These are phyloP conservation scores for Podarcis muralis DNA, from an alignment of 2,113 vertebrate genomes.

Conservation along the genomic window DNA sequence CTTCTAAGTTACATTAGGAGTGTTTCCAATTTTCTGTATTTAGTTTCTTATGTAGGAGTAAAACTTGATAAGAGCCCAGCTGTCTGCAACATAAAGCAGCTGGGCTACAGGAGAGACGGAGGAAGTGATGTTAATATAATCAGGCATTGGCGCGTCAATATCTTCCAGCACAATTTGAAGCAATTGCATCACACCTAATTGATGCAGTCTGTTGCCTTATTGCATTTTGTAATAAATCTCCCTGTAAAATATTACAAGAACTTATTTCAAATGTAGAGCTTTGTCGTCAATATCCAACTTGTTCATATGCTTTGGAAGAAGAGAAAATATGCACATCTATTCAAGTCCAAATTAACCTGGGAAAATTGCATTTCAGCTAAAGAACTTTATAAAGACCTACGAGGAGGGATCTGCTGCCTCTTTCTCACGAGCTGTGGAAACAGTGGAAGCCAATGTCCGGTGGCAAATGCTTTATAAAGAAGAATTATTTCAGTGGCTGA, in stretches of 20 bases:
- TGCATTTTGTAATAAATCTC: conserved; percentile 46
- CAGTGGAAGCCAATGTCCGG: conserved; percentile 92
- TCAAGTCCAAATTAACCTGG: conserved; percentile 50
- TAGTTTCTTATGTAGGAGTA: conserved; percentile 44
- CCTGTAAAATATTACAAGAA: neutral
- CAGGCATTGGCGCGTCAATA: conserved; percentile 45
- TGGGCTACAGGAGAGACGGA: conserved; percentile 41
- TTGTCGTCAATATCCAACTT: conserved; percentile 37
- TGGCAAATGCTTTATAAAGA: conserved; percentile 93
- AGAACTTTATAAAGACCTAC: conserved; percentile 89
- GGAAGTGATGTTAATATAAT: conserved; percentile 54
- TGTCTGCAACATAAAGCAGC: neutral
- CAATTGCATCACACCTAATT: conserved; percentile 43
- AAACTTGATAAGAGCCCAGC: conserved; percentile 39
- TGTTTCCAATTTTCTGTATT: conserved; percentile 47
- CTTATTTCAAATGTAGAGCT: neutral
- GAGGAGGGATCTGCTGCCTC: conserved; percentile 83
- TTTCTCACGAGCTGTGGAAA: conserved; percentile 90
- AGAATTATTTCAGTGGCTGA: conserved; percentile 94
- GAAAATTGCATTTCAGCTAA: conserved; percentile 83
- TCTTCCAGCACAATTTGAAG: conserved; percentile 52
- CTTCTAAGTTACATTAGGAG: conserved; percentile 38
- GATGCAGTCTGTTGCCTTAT: conserved; percentile 38
- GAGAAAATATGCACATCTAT: conserved; percentile 15
- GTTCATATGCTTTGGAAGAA: neutral